These are phyloP conservation scores for Anoplopoma fimbria DNA, from an alignment of 2,113 vertebrate species.

Conservation along the genomic window DNA sequence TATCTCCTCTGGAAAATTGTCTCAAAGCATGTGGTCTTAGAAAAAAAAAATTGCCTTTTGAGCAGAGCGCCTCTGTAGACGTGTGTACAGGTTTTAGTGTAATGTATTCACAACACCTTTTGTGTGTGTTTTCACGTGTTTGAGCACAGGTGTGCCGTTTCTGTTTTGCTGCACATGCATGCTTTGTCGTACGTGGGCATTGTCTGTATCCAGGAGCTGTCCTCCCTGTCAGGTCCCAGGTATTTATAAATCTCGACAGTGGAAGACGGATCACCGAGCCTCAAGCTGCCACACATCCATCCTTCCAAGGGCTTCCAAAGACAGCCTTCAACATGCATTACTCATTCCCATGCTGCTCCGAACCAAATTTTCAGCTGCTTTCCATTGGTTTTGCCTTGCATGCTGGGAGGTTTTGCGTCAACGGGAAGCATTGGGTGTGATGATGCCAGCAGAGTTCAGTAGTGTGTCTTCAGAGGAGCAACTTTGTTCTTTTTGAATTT, in stretches of 20 bases:
- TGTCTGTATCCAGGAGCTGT: conserved; percentile 48
- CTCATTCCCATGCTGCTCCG: conserved; percentile 55
- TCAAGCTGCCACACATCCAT: conserved; percentile 71
- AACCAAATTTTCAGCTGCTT: conserved; percentile 44
- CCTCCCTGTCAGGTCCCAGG: conserved; percentile 62
- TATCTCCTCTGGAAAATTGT: conserved; percentile 57
- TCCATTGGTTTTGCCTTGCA: conserved; percentile 10
- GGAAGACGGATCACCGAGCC: conserved; percentile 66
- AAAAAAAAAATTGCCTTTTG: conserved; percentile 60
- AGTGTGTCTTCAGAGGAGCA: conserved; percentile 34
- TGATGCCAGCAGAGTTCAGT: conserved; percentile 3
- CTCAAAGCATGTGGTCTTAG: conserved; percentile 62
- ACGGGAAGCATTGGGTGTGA: conserved; percentile 9
- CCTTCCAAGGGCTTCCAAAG: conserved; percentile 66
- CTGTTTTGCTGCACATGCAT: background rate
- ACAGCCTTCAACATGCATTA: conserved; percentile 70
- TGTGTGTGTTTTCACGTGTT: background rate
- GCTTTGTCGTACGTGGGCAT: conserved; percentile 15
- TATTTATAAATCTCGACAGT: conserved; percentile 71
- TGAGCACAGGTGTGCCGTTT: conserved; percentile 30
- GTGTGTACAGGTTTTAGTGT: conserved; percentile 48
- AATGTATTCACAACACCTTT: conserved; percentile 1
- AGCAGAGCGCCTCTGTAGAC: conserved; percentile 21
- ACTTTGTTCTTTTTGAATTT: conserved; percentile 48
- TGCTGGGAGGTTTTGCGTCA: conserved; percentile 33